phyloP scores from a whole-genome alignment of 2,888 invertebrate species.

The Herminia tarsipennalis region DNA sequence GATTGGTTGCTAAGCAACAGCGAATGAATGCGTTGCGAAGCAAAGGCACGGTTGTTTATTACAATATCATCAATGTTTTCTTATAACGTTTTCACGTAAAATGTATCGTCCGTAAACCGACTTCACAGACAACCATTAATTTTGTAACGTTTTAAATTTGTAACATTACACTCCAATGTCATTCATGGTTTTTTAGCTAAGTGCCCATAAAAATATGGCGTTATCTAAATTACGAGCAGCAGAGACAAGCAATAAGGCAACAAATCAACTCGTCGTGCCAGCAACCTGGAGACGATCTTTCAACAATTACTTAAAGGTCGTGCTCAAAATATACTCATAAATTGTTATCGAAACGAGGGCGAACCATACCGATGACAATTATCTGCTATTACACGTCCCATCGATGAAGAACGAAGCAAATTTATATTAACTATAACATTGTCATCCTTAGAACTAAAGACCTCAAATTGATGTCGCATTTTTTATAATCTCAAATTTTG shows the following conservation, averaged over 20 bases:
- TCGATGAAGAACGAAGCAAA: constrained; percentile 35
- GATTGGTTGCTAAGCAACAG: too few species aligned
- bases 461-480: too few species aligned
- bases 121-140: too few species aligned
- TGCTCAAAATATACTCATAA: constrained; percentile 76
- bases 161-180: too few species aligned
- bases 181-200: too few species aligned
- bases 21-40: too few species aligned
- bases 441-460: background rate
- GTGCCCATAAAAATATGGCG: constrained; percentile 33
- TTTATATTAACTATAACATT: constrained; percentile 10
- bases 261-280: constrained; percentile 57
- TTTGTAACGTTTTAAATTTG: too few species aligned
- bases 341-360: constrained; percentile 66
- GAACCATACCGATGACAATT: constrained; percentile 71
- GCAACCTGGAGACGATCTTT: constrained; percentile 54
- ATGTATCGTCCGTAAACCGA: too few species aligned
- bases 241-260: constrained; percentile 34
- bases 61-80: too few species aligned
- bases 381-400: constrained; percentile 68
- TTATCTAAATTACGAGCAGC: constrained; percentile 24
- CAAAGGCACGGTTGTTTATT: too few species aligned
- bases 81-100: too few species aligned
- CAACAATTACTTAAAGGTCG: constrained; percentile 72
- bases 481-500: too few species aligned